Percentiles rank a stretch among this genome's conserved stretches.
Evolutionary conservation across 2,113 vertebrate species (phyloP).

Genomic region (Leucoraja erinaceus): DNA sequence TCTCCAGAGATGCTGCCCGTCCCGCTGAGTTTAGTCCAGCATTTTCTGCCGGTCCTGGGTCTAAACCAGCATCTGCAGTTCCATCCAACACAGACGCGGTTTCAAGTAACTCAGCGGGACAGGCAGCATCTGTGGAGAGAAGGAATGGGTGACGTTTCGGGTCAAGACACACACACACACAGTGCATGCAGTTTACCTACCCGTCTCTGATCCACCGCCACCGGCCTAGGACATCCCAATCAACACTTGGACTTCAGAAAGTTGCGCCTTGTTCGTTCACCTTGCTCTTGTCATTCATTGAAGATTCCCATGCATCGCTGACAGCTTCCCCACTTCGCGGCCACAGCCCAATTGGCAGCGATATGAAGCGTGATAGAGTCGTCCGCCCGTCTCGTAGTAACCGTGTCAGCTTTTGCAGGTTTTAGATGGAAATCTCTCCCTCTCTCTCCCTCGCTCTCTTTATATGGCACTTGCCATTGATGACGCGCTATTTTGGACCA

Average conservation of each 20-base stretch:
- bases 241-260: slow-evolving; percentile 94
- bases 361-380: slow-evolving; percentile 44
- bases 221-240: slow-evolving; percentile 81
- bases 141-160: no score
- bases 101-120: not conserved
- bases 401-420: not conserved
- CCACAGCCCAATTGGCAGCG: slow-evolving; percentile 52
- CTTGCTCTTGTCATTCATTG: not conserved
- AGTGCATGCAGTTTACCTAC: slow-evolving; percentile 72
- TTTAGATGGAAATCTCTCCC: not conserved
- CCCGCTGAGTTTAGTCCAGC: no score
- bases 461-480: slow-evolving; percentile 34
- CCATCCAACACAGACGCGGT: not conserved
- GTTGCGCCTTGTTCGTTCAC: slow-evolving; percentile 55
- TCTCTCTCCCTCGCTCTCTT: no score
- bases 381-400: slow-evolving; percentile 45
- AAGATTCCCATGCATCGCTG: not conserved
- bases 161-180: no score
- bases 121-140: no score
- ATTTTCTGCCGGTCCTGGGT: no score
- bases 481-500: slow-evolving; percentile 50
- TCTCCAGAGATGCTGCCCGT: no score
- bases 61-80: no score
- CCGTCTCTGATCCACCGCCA: slow-evolving; percentile 84
- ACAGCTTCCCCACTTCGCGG: slow-evolving; percentile 49